A percentile compares a stretch with the other conserved stretches of the same genome.
Evolutionary conservation across 2,797 vertebrate species (phyloP).

Genomic region (Ceyx erithaca): DNA sequence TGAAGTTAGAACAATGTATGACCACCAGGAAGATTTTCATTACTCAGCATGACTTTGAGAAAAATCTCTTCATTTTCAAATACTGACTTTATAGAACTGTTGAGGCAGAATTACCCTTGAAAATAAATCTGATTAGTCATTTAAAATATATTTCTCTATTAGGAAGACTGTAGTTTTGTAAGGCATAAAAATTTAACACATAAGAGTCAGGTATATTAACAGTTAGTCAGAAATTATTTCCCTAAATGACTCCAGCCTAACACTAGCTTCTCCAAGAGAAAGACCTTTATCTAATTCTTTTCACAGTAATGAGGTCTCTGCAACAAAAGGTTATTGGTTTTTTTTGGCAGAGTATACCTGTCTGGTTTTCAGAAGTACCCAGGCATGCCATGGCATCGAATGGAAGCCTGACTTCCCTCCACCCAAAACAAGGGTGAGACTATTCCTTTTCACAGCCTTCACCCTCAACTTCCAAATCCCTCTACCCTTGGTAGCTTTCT

Average conservation of each 20-base stretch:
- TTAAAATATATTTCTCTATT: background rate
- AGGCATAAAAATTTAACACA: background rate
- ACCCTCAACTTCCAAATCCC: background rate
- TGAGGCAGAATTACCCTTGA: background rate
- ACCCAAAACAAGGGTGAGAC: background rate
- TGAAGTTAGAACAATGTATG: background rate
- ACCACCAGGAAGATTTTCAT: background rate
- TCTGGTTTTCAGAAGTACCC: background rate
- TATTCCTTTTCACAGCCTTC: background rate
- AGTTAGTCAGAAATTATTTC: background rate
- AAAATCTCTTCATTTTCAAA: constrained; percentile 10
- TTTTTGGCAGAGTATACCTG: rapidly evolving
- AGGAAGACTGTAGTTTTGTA: background rate
- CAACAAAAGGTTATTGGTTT: background rate
- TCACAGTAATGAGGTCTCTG: background rate
- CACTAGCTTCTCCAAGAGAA: background rate
- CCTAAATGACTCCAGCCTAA: background rate
- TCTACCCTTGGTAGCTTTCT: background rate
- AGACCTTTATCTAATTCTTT: background rate
- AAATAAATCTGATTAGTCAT: background rate
- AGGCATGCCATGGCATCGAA: background rate
- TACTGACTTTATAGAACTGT: background rate
- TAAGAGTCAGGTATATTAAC: background rate
- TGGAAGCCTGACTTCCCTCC: background rate
- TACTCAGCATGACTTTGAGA: background rate